Conservation (phyloP, 2,113 vertebrate species). For the Pogonocichla stellata region DNA sequence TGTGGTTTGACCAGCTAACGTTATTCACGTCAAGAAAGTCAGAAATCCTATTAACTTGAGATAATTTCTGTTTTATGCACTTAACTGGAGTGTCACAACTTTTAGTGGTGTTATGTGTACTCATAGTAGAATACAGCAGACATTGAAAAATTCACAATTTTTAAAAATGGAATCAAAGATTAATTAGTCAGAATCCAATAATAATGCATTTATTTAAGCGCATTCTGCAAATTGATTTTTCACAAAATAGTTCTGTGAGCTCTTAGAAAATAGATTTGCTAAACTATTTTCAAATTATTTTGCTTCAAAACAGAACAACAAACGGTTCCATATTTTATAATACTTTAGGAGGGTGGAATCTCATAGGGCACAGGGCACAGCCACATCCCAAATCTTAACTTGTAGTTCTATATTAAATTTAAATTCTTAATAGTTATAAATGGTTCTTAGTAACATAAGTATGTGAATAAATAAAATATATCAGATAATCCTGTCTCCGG, state of each 20-base stretch:
- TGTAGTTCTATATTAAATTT: not conserved
- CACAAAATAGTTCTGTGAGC: not conserved
- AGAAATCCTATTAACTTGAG: not conserved
- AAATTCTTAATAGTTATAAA: not conserved
- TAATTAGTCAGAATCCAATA: not conserved
- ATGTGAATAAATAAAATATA: not conserved
- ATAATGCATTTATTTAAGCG: not conserved
- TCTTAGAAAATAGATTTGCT: not conserved
- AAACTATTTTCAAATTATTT: not conserved
- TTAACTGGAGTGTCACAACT: not conserved
- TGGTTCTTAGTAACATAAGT: not conserved
- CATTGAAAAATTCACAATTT: not conserved
- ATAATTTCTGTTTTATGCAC: not conserved
- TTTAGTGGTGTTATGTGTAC: not conserved
- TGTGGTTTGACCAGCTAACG: not conserved
- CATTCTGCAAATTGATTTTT: not conserved
- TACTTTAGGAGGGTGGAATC: not conserved
- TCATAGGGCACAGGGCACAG: not conserved
- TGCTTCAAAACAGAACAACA: not conserved
- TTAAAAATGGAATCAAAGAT: not conserved
- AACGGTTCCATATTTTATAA: not conserved
- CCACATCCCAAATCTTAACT: not conserved
- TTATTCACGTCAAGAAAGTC: not conserved
- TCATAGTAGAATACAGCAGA: not conserved
- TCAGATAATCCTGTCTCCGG: not conserved